These are phyloP conservation scores for Esox lucius DNA, from an alignment of 2,797 vertebrate species.

Conservation along the genomic window DNA sequence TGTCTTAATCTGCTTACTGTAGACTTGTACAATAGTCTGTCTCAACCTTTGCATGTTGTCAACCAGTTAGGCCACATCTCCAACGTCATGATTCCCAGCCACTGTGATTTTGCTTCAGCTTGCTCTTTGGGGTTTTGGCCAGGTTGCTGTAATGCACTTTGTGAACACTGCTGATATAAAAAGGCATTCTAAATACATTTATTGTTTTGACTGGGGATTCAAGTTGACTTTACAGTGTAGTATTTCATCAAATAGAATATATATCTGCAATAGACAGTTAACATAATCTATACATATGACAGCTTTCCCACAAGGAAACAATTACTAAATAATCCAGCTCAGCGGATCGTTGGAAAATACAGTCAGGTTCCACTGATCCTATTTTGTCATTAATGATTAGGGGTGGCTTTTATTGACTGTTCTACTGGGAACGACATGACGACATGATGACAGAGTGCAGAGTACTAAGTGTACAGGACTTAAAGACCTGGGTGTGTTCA, in stretches of 20 bases:
- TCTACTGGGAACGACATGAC: constrained; percentile 37
- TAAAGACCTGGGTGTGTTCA: too few relatives aligned
- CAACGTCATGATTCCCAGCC: neutral
- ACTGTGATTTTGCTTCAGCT: neutral
- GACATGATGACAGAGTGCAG: constrained; percentile 30
- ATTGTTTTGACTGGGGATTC: neutral
- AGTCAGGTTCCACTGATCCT: constrained; percentile 48
- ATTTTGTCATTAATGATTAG: constrained; percentile 46
- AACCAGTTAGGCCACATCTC: neutral
- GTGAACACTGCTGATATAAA: neutral
- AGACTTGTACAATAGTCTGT: constrained; percentile 4
- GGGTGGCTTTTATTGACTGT: constrained; percentile 27
- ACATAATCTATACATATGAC: constrained; percentile 43
- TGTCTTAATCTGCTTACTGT: neutral
- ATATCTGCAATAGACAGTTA: constrained; percentile 24
- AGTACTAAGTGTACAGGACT: constrained; percentile 17
- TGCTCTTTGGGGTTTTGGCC: neutral
- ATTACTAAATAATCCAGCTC: constrained; percentile 49
- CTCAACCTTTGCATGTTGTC: neutral
- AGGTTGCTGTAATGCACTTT: neutral
- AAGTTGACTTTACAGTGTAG: neutral
- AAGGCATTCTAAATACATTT: neutral
- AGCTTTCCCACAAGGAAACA: constrained; percentile 47
- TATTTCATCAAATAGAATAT: neutral
- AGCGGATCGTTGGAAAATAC: constrained; percentile 35